A percentile compares a stretch with the other conserved stretches of the same genome.
Conservation (phyloP, 2,797 vertebrate genomes). For the Gallinago nigripennis region DNA sequence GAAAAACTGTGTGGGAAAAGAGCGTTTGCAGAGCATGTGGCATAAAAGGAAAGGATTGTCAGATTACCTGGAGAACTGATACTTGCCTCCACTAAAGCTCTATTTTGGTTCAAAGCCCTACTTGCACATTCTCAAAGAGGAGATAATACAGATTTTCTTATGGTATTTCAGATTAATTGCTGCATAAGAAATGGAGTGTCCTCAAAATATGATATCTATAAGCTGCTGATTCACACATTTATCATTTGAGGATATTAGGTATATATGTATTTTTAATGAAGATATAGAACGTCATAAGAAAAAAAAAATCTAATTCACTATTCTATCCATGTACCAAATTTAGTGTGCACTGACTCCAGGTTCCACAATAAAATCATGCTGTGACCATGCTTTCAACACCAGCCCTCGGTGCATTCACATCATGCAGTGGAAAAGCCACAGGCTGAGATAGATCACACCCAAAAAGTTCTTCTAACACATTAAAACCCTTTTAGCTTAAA, state of each 20-base stretch:
- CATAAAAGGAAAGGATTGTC: conserved; percentile 10
- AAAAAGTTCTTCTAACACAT: background rate
- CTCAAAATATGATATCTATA: background rate
- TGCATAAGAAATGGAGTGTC: background rate
- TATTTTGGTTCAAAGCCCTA: conserved; percentile 37
- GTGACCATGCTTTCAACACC: background rate
- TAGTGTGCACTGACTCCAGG: background rate
- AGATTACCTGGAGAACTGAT: conserved; percentile 53
- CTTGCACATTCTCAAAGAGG: conserved; percentile 9
- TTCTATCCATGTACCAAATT: background rate
- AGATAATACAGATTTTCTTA: conserved; percentile 34
- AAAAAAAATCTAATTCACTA: background rate
- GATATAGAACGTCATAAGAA: background rate
- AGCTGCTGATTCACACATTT: conserved; percentile 18
- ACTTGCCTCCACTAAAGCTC: conserved; percentile 10
- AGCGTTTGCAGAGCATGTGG: conserved; percentile 1
- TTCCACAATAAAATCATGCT: background rate
- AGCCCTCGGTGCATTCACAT: background rate
- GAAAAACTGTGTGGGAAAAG: background rate
- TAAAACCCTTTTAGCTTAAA: background rate
- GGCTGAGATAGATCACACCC: background rate
- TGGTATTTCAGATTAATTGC: conserved; percentile 5
- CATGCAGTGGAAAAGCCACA: background rate
- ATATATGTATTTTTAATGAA: background rate
- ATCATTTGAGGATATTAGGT: background rate